Evolutionary conservation across 2,797 vertebrate species (phyloP).

Genomic region (Pseudochaenichthys georgianus): DNA sequence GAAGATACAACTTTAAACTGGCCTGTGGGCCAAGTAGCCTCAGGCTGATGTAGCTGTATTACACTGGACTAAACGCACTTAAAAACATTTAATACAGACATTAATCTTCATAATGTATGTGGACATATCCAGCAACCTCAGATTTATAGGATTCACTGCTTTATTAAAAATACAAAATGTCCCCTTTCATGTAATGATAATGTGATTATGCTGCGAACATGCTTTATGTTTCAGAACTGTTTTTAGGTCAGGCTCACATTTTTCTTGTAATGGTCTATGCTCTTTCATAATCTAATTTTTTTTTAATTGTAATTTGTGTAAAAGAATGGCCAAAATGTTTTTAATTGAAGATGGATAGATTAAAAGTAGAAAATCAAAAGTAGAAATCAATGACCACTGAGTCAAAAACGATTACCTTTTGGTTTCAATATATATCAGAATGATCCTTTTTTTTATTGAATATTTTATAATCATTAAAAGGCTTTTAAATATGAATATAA

Average conservation of each 20-base stretch:
- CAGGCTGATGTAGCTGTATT: not conserved
- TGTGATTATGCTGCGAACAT: not conserved
- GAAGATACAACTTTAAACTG: constrained; percentile 38
- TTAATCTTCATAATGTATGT: not conserved
- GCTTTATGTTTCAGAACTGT: not conserved
- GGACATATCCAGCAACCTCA: not conserved
- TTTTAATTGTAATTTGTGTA: not conserved
- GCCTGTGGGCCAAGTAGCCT: constrained; percentile 5
- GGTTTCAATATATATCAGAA: not conserved
- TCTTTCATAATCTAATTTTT: not conserved
- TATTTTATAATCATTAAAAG: too few relatives aligned
- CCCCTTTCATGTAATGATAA: not conserved
- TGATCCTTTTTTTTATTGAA: too few relatives aligned
- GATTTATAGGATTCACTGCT: not conserved
- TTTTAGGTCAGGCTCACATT: not conserved
- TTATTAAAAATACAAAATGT: not conserved
- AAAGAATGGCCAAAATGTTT: not conserved
- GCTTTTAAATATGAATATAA: not conserved
- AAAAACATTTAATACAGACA: constrained; percentile 11
- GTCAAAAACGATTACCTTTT: not conserved
- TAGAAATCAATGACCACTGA: not conserved
- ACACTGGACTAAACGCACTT: not conserved
- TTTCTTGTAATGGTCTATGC: not conserved
- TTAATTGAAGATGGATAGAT: not conserved
- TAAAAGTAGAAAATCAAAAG: not conserved